Conservation (phyloP, 1,140 invertebrate species). For the Cherax quadricarinatus region DNA sequence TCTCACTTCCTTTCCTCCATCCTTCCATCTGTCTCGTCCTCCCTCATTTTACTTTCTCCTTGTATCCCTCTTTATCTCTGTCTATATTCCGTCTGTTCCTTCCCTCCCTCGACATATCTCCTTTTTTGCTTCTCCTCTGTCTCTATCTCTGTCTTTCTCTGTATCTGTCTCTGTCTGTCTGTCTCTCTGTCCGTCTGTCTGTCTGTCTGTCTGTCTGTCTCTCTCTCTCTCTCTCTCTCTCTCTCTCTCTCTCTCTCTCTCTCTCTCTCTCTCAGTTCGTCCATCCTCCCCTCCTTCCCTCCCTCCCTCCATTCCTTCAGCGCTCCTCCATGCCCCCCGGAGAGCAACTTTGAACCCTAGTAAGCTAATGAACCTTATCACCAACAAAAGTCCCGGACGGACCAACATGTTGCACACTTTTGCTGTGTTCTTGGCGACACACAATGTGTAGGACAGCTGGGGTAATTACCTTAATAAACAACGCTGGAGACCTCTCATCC, state of each 20-base stretch:
- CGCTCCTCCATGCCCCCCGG: neutral
- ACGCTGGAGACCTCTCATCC: neutral
- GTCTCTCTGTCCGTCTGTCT: too few relatives aligned
- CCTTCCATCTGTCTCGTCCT: too few relatives aligned
- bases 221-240: too few relatives aligned
- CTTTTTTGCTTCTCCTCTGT: too few relatives aligned
- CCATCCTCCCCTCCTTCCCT: too few relatives aligned
- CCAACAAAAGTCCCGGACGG: neutral
- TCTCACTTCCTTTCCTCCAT: too few relatives aligned
- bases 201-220: too few relatives aligned
- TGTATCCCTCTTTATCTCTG: neutral
- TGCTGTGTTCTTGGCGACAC: neutral
- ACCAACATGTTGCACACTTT: conserved; percentile 1
- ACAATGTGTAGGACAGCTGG: neutral
- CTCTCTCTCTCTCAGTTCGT: too few relatives aligned
- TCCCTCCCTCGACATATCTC: neutral
- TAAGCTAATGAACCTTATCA: conserved; percentile 6
- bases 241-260: too few relatives aligned
- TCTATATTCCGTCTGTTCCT: neutral
- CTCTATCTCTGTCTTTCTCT: too few relatives aligned
- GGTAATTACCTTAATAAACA: neutral
- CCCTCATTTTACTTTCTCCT: neutral
- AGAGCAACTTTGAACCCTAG: neutral
- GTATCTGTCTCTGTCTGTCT: too few relatives aligned
- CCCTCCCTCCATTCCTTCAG: too few relatives aligned